Evolutionary conservation across 35 echinoderm and acorn worm species (phyloP).

Genomic region (Stichopus chloronotus): DNA sequence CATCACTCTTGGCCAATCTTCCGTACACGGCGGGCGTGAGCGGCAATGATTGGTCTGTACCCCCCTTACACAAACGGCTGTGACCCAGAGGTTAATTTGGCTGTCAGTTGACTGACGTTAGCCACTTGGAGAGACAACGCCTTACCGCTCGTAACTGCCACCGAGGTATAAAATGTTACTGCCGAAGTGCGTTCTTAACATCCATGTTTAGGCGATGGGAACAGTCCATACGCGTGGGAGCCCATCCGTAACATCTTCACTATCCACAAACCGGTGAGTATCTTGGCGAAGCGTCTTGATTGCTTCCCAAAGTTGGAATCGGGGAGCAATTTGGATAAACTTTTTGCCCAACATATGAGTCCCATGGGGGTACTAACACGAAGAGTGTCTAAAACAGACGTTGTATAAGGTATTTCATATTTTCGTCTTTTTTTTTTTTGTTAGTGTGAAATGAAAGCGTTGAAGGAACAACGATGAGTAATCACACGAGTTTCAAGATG

Average conservation of each 20-base stretch:
- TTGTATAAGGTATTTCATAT: slow-evolving; percentile 21
- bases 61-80: slow-evolving; percentile 24
- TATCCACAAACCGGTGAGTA: neutral
- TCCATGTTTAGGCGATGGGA: slow-evolving; percentile 28
- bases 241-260: slow-evolving; percentile 20
- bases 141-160: slow-evolving; percentile 30
- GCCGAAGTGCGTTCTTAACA: slow-evolving; percentile 11
- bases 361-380: slow-evolving; percentile 29
- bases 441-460: neutral
- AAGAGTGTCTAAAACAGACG: slow-evolving; percentile 33
- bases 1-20: neutral
- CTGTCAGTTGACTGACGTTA: slow-evolving; percentile 26
- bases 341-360: slow-evolving; percentile 56
- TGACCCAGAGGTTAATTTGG: slow-evolving; percentile 42
- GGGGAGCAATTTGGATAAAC: slow-evolving; percentile 46
- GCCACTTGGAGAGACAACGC: slow-evolving; percentile 23
- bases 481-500: slow-evolving; percentile 31
- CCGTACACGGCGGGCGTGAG: slow-evolving; percentile 13
- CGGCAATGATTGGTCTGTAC: neutral
- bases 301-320: neutral
- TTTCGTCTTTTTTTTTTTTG: neutral
- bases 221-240: slow-evolving; percentile 42
- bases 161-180: slow-evolving; percentile 43
- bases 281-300: neutral
- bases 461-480: slow-evolving; percentile 1